Base-by-base conservation (phyloP, 2,888 invertebrate genomes). In the Ophonus ardosiacus region DNA sequence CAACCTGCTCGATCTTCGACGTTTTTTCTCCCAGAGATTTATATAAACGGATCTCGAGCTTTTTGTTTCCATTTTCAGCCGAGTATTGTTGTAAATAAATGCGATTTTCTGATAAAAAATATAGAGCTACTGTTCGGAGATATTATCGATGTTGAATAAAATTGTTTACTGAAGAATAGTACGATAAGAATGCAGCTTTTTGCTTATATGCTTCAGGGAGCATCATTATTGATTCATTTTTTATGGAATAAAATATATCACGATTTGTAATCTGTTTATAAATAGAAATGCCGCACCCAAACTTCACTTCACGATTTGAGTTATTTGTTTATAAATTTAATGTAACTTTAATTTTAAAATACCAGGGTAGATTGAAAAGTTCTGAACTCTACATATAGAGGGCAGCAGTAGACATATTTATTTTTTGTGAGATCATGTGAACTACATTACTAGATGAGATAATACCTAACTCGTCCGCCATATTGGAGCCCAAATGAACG, bases 91-190 rank as follows among this genome's bases (percentile, higher is more conserved):
- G 63, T 21, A 63, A 21, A 18, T 21, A 63, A 21, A 18, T 63
- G 63, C 17, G 21, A 21, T 63, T 63, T 59, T 63, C 24, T 63
- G 63, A 63, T 63, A 63, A 10, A 63, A 63, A 21, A 63, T 63
- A 17, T 21, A 63, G 10, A 63, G 21, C 18, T 63, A 13, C 63
- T 51, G 43, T 51, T 13, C 43, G 43, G 43, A 51, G 43, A 51
- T 51, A 51, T 51, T 51, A 51, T 51, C 43, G 43, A 51, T 13
- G 31, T 31, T 31, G 43, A 51, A 51, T 51, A 51, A 51, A 51
- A 51, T 51, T 51, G 43, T 51, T 51, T 51, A 51, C 43, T 13
- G 13, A 2, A 51, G 10, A 51, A 51, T 51, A 10, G 6, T 51
- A 10, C 13, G 43, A 51, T 51, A 51, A 51, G 43, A 51, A 51